phyloP scores from a whole-genome alignment of 2,113 vertebrate genomes.

The Eclectus roratus region DNA sequence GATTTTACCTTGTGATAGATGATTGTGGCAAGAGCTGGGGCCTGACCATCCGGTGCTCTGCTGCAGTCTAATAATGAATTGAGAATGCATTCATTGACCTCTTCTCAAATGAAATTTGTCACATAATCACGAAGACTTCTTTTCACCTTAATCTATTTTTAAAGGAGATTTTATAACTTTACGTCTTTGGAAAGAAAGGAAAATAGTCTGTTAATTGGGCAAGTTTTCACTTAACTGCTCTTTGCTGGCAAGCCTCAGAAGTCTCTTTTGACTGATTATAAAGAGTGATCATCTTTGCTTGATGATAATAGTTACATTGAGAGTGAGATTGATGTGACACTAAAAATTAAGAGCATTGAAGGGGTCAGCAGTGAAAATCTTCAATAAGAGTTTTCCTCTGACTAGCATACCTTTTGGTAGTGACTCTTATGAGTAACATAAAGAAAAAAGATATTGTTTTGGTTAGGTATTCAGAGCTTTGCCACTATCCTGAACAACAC shows the following conservation, averaged over 20 bases:
- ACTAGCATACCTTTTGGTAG: neutral
- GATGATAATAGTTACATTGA: neutral
- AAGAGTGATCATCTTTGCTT: conserved; percentile 16
- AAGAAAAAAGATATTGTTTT: neutral
- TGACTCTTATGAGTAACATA: neutral
- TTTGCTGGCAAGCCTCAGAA: neutral
- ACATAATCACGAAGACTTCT: conserved; percentile 24
- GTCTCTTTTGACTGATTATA: neutral
- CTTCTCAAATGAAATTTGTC: conserved; percentile 29
- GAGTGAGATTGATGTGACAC: neutral
- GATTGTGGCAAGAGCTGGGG: neutral
- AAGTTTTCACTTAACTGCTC: conserved; percentile 19
- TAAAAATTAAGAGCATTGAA: conserved; percentile 17
- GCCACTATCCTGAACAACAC: neutral
- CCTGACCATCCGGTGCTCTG: neutral
- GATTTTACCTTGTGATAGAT: neutral
- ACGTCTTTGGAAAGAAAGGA: neutral
- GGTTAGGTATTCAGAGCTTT: neutral
- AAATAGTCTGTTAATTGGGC: conserved; percentile 25
- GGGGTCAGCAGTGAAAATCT: neutral
- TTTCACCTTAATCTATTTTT: conserved; percentile 10
- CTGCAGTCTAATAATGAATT: neutral
- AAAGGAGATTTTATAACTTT: conserved; percentile 10
- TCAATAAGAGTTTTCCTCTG: conserved; percentile 2
- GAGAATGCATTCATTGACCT: conserved; percentile 41